phyloP scores from a whole-genome alignment of 2,113 vertebrate genomes.

The Oxyruncus cristatus region DNA sequence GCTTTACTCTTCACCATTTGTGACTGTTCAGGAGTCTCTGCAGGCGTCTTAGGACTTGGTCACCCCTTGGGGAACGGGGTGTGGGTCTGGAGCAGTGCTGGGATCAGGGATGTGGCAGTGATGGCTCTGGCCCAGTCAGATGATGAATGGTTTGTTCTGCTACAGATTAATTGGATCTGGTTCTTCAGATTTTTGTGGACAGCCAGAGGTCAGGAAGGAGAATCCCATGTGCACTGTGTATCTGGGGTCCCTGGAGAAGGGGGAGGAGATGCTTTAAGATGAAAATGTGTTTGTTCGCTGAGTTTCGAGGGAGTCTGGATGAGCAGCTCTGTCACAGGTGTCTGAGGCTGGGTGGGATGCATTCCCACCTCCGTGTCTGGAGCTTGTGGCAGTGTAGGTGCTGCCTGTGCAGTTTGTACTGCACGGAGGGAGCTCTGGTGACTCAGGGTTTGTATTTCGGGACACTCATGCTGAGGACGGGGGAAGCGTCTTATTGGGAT shows the following conservation, averaged over 20 bases:
- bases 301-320: not conserved
- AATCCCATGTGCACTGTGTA: fast-evolving
- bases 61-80: fast-evolving
- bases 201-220: not conserved
- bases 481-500: not conserved
- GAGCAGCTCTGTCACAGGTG: not conserved
- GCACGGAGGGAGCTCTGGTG: not conserved
- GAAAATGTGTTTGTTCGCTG: not conserved
- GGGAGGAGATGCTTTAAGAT: not conserved
- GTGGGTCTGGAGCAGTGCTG: not conserved
- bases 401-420: not conserved
- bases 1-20: not conserved
- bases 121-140: not conserved
- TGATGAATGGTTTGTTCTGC: not conserved
- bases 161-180: not conserved
- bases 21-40: not conserved
- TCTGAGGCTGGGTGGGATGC: not conserved
- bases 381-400: not conserved
- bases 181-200: not conserved
- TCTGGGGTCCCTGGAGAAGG: not conserved
- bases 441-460: not conserved
- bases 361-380: not conserved
- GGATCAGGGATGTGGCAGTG: not conserved
- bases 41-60: not conserved
- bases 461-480: fast-evolving